Percentiles rank a stretch among this genome's conserved stretches.
These are phyloP conservation scores for Centruroides vittatus DNA, from an alignment of 1,140 invertebrate species.

Conservation along the genomic window DNA sequence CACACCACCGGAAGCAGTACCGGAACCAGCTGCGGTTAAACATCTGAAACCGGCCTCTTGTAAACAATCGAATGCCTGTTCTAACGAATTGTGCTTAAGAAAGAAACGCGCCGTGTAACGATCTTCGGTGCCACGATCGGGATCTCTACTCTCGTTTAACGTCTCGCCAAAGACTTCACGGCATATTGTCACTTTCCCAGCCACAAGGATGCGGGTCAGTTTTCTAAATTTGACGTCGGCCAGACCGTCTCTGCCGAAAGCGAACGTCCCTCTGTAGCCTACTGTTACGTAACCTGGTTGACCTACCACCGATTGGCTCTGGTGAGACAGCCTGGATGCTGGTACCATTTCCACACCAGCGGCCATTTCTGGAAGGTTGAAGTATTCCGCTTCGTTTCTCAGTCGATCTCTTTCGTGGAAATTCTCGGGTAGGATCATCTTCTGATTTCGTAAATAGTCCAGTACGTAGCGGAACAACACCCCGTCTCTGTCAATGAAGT, in stretches of 20 bases:
- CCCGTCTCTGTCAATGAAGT: conserved; percentile 91
- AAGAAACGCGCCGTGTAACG: conserved; percentile 97
- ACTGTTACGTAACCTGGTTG: conserved; percentile 71
- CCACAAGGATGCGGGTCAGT: conserved; percentile 87
- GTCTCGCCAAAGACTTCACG: conserved; percentile 92
- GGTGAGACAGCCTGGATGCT: conserved; percentile 28
- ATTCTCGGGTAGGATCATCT: conserved; percentile 80
- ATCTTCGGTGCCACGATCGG: conserved; percentile 78
- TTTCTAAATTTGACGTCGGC: conserved; percentile 98
- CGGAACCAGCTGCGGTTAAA: conserved; percentile 65
- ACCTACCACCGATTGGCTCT: conserved; percentile 4
- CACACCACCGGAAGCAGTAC: conserved; percentile 58
- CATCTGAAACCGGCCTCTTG: conserved; percentile 74
- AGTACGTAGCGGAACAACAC: conserved; percentile 93
- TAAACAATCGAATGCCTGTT: conserved; percentile 96
- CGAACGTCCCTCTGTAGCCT: conserved; percentile 99
- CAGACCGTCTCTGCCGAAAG: conserved; percentile 91
- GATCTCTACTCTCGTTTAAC: conserved; percentile 92
- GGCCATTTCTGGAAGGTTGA: conserved; percentile 53
- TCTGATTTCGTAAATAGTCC: conserved; percentile 83
- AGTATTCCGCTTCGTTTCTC: conserved; percentile 76
- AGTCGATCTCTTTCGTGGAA: conserved; percentile 86
- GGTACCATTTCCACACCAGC: conserved; percentile 8
- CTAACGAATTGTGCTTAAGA: conserved; percentile 93
- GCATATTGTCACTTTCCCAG: conserved; percentile 76